phyloP scores from a whole-genome alignment of 2,888 invertebrate genomes.

The Hanleya hanleyi region DNA sequence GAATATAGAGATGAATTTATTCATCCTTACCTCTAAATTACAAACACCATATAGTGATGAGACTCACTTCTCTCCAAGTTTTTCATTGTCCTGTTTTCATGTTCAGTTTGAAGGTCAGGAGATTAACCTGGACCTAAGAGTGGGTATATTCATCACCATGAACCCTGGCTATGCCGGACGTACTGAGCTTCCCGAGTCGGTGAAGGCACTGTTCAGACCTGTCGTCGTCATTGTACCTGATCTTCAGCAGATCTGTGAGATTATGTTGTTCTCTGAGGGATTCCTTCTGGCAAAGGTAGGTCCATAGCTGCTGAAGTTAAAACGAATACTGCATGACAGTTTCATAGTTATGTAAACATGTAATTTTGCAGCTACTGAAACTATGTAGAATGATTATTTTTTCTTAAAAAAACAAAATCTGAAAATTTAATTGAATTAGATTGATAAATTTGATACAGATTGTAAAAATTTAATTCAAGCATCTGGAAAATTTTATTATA shows the following conservation, averaged over 20 bases:
- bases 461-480: no score
- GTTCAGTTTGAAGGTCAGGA: conserved; percentile 87
- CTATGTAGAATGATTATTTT: no score
- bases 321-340: no score
- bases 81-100: not conserved
- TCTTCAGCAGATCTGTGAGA: conserved; percentile 91
- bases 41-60: not conserved
- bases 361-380: no score
- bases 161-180: conserved; percentile 95
- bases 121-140: conserved; percentile 86
- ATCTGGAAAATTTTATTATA: no score
- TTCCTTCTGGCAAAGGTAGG: conserved; percentile 89
- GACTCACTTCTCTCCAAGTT: not conserved
- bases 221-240: conserved; percentile 95
- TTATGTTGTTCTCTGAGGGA: conserved; percentile 93
- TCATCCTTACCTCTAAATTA: not conserved
- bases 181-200: conserved; percentile 89
- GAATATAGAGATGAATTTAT: not conserved
- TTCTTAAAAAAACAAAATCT: no score
- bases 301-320: no score
- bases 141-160: conserved; percentile 96
- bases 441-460: no score
- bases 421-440: no score
- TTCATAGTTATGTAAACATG: no score
- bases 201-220: conserved; percentile 92